phyloP scores from a whole-genome alignment of 2,113 vertebrate species.

The Macrotis lagotis region DNA sequence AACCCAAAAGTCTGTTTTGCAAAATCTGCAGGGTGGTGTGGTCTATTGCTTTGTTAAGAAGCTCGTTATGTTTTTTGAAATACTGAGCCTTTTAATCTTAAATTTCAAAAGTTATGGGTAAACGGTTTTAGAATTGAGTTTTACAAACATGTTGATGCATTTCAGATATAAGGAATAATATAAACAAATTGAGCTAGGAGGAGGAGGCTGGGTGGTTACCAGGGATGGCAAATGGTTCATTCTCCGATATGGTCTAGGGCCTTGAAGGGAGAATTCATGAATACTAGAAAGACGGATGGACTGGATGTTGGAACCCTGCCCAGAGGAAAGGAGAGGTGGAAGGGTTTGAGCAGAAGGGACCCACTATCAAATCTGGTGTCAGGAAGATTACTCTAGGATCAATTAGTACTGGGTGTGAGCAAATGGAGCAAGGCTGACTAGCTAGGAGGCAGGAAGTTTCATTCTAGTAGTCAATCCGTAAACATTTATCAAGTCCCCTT shows the following conservation, averaged over 20 bases:
- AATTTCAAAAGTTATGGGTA: neutral
- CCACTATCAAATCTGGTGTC: neutral
- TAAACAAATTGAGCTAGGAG: neutral
- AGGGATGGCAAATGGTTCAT: neutral
- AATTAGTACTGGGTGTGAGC: neutral
- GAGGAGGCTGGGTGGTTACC: neutral
- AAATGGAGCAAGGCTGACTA: neutral
- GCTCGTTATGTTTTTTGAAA: neutral
- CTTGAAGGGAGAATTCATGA: neutral
- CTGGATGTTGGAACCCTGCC: too few species aligned
- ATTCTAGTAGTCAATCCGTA: neutral
- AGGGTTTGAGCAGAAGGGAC: neutral
- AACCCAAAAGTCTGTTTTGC: neutral
- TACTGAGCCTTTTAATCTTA: neutral
- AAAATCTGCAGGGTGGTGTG: neutral
- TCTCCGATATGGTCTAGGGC: neutral
- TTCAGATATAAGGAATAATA: neutral
- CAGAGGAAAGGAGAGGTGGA: too few species aligned
- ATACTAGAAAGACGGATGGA: neutral
- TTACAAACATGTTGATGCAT: neutral
- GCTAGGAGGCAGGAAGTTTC: neutral
- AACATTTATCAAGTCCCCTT: neutral
- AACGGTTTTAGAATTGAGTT: neutral
- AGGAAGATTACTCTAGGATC: neutral
- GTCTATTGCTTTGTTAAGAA: neutral